Evolutionary conservation across 2,797 vertebrate species (phyloP).

Genomic region (Coreius guichenoti): DNA sequence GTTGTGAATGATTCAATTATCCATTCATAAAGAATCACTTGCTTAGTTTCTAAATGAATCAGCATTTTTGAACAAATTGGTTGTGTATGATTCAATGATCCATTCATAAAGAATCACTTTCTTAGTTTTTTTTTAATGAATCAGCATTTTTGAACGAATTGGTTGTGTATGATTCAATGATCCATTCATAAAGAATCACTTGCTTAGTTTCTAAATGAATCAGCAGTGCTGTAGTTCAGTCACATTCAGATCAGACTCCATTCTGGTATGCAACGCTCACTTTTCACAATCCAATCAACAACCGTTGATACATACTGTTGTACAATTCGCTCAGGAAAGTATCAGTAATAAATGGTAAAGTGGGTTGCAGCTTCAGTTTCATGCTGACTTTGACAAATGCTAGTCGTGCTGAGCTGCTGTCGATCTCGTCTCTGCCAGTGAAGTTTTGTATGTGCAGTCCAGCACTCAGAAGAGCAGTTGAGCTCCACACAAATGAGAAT

Average conservation of each 20-base stretch:
- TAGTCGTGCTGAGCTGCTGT: neutral
- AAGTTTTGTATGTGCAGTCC: neutral
- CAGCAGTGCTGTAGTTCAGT: neutral
- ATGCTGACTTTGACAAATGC: neutral
- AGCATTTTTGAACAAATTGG: too few species aligned
- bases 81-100: too few species aligned
- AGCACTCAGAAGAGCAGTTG: neutral
- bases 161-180: neutral
- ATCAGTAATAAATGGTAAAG: neutral
- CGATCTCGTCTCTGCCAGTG: neutral
- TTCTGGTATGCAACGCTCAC: neutral
- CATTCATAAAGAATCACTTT: too few species aligned
- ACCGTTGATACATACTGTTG: too few species aligned
- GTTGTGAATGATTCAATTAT: too few species aligned
- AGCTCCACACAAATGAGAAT: neutral
- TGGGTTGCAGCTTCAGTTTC: neutral
- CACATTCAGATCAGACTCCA: neutral
- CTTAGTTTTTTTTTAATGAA: too few species aligned
- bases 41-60: too few species aligned
- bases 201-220: neutral
- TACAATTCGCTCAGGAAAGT: too few species aligned
- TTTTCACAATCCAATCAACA: neutral
- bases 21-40: too few species aligned
- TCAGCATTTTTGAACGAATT: neutral
- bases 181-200: neutral